Evolutionary conservation across 1,140 invertebrate genomes (phyloP).

Genomic region (Bursaphelenchus mucronatus): DNA sequence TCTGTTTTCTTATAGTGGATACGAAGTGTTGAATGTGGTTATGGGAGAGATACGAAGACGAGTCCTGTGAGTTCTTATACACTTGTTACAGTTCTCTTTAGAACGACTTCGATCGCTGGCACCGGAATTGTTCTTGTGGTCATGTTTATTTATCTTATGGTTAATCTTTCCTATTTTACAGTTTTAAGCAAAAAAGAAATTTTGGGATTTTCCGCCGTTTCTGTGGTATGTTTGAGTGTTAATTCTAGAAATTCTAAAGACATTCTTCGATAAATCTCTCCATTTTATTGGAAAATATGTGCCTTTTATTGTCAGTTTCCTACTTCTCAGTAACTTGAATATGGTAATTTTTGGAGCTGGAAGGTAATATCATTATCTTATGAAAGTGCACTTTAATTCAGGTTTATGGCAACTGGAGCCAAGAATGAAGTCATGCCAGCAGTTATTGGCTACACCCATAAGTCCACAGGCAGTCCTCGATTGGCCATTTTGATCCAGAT

Average conservation of each 20-base stretch:
- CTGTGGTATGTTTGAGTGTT: slow-evolving; percentile 19
- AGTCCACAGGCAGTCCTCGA: slow-evolving; percentile 17
- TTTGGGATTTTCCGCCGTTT: slow-evolving; percentile 20
- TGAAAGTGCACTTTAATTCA: slow-evolving; percentile 3
- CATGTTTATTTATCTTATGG: slow-evolving; percentile 23
- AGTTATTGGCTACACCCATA: slow-evolving; percentile 18
- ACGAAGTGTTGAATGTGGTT: slow-evolving; percentile 20
- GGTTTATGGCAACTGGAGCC: slow-evolving; percentile 27
- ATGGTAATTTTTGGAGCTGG: slow-evolving; percentile 45
- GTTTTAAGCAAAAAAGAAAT: slow-evolving; percentile 20
- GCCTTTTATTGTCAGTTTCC: slow-evolving; percentile 35
- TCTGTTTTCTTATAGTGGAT: slow-evolving; percentile 27
- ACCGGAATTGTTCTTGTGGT: slow-evolving; percentile 30
- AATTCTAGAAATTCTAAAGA: slow-evolving; percentile 27
- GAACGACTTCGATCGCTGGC: slow-evolving; percentile 28
- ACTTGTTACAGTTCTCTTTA: slow-evolving; percentile 1
- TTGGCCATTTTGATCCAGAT: slow-evolving; percentile 18
- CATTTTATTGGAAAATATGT: too few species aligned
- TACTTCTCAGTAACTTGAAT: slow-evolving; percentile 44
- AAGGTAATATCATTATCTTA: neutral
- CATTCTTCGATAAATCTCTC: too few species aligned
- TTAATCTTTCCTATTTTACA: slow-evolving; percentile 38
- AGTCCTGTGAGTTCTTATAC: neutral
- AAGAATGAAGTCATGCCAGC: slow-evolving; percentile 17
- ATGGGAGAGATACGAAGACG: slow-evolving; percentile 27